Conservation (phyloP, 2,888 invertebrate genomes). For the Aphodius sticticus region DNA sequence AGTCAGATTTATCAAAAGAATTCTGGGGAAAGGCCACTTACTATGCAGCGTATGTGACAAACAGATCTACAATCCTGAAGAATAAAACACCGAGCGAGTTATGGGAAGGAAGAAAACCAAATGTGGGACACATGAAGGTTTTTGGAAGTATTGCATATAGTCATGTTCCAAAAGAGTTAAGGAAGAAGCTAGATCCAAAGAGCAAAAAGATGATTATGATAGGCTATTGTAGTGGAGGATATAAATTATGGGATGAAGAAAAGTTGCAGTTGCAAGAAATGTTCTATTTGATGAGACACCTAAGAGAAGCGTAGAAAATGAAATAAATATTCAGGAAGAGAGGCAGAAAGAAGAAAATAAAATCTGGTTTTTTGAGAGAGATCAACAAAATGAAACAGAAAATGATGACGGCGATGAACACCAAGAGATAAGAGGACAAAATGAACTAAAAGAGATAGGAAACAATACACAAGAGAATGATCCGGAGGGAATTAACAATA, state of each 20-base stretch:
- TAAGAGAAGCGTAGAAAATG: too few relatives aligned
- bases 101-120: slow-evolving; percentile 35
- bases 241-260: slow-evolving; percentile 34
- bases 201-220: slow-evolving; percentile 32
- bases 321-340: too few relatives aligned
- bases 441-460: too few relatives aligned
- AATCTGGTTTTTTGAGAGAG: too few relatives aligned
- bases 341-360: too few relatives aligned
- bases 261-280: slow-evolving; percentile 30
- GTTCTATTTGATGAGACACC: slow-evolving; percentile 33
- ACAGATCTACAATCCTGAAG: slow-evolving; percentile 29
- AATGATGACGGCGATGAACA: too few relatives aligned
- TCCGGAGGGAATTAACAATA: too few relatives aligned
- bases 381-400: too few relatives aligned
- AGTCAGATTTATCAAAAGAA: slow-evolving; percentile 31
- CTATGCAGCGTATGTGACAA: too few relatives aligned
- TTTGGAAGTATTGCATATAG: slow-evolving; percentile 35
- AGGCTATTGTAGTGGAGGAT: slow-evolving; percentile 34
- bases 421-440: too few relatives aligned
- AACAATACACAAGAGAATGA: too few relatives aligned
- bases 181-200: slow-evolving; percentile 32
- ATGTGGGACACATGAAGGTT: slow-evolving; percentile 32
- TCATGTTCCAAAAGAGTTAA: slow-evolving; percentile 31
- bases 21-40: too few relatives aligned
- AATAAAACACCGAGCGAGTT: slow-evolving; percentile 34